Conservation (phyloP, 2,888 invertebrate genomes). For the Torymus texanus region DNA sequence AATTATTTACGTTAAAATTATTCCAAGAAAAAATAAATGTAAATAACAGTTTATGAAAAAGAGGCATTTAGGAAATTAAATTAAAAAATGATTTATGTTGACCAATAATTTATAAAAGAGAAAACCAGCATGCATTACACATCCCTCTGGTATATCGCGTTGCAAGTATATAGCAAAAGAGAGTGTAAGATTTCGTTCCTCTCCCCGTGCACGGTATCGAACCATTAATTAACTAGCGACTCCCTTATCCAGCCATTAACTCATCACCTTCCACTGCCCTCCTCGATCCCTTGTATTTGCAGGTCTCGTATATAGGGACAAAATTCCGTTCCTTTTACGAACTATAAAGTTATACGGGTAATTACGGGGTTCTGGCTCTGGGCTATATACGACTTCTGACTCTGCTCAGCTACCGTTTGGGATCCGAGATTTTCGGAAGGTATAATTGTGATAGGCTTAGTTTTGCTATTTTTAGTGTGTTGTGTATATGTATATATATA, state of each 20-base stretch:
- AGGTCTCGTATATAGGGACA: not conserved
- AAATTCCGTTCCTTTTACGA: slow-evolving; percentile 23
- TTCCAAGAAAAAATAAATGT: too few species aligned
- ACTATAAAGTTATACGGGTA: slow-evolving; percentile 26
- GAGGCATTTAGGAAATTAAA: too few species aligned
- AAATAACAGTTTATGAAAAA: too few species aligned
- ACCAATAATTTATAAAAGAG: too few species aligned
- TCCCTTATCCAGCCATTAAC: slow-evolving; percentile 30
- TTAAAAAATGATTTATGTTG: too few species aligned
- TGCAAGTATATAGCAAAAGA: not conserved
- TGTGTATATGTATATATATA: too few species aligned
- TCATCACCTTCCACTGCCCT: slow-evolving; percentile 18
- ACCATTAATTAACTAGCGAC: slow-evolving; percentile 33
- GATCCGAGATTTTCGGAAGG: too few species aligned
- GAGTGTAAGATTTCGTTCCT: slow-evolving; percentile 2
- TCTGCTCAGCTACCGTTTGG: slow-evolving; percentile 18
- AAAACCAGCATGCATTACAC: not conserved
- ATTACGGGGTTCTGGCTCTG: slow-evolving; percentile 25
- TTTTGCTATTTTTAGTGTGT: too few species aligned
- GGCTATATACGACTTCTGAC: slow-evolving; percentile 11
- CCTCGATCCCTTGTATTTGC: slow-evolving; percentile 16
- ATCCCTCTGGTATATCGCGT: not conserved
- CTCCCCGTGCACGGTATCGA: not conserved
- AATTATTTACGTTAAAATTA: too few species aligned
- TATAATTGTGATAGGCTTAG: too few species aligned